Conservation (phyloP, 1,140 invertebrate species). For the Tetragnatha versicolor region DNA sequence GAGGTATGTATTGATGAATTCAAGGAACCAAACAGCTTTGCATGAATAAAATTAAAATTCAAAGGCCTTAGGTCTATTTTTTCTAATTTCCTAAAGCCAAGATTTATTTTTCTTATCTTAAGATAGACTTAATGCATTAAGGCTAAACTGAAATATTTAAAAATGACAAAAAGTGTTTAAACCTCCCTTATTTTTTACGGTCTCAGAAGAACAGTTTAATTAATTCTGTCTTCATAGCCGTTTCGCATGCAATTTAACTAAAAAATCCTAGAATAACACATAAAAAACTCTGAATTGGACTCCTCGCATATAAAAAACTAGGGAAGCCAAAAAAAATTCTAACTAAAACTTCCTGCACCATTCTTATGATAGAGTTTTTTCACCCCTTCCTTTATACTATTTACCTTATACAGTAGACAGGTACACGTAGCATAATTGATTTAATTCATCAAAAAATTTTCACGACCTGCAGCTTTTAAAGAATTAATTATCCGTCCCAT, state of each 20-base stretch:
- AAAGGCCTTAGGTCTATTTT: no score
- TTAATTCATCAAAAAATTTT: constrained; percentile 49
- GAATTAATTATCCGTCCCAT: constrained; percentile 48
- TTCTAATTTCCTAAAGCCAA: no score
- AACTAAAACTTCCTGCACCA: neutral
- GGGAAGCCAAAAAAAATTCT: neutral
- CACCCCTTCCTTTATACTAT: neutral
- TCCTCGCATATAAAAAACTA: no score
- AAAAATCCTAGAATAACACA: neutral
- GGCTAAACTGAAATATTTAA: neutral
- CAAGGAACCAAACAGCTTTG: no score
- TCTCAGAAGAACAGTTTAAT: constrained; percentile 2
- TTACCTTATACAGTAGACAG: constrained; percentile 21
- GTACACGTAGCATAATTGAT: constrained; percentile 36
- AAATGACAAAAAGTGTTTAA: neutral
- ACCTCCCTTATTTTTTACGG: neutral
- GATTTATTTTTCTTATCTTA: no score
- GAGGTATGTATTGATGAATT: no score
- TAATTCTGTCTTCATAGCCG: constrained; percentile 42
- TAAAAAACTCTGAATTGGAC: no score
- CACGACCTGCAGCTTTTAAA: constrained; percentile 26
- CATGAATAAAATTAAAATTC: no score
- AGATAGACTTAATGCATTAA: no score
- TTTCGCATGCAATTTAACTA: constrained; percentile 15
- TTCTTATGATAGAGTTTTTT: constrained; percentile 15